These are phyloP conservation scores for Hypotaenidia philippensis DNA, from an alignment of 2,797 vertebrate species.

Conservation along the genomic window DNA sequence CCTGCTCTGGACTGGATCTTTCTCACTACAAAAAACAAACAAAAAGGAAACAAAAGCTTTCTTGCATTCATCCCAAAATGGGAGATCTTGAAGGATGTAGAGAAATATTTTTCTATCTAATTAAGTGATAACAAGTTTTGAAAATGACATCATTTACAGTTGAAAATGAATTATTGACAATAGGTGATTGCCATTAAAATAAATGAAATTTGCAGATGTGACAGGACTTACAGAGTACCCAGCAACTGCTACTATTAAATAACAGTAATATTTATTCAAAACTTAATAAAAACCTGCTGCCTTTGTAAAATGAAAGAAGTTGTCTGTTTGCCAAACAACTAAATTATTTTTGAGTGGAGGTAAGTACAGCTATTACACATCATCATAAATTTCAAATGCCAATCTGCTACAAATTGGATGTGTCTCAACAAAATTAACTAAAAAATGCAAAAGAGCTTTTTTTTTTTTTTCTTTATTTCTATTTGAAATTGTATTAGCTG, in stretches of 20 bases:
- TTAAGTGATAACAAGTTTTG: not conserved
- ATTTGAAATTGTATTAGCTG: not conserved
- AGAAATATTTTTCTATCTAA: not conserved
- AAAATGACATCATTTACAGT: not conserved
- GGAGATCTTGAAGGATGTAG: not conserved
- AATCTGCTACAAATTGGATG: not conserved
- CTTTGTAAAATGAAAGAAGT: not conserved
- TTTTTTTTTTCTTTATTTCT: not conserved
- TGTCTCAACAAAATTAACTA: not conserved
- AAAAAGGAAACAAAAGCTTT: conserved; percentile 10
- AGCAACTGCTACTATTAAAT: not conserved
- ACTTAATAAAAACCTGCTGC: not conserved
- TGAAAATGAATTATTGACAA: not conserved
- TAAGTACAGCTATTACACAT: not conserved
- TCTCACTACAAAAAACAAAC: not conserved
- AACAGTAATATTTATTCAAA: not conserved
- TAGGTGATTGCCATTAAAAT: not conserved
- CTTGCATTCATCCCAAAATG: not conserved
- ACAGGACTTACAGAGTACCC: not conserved
- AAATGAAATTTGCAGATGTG: not conserved
- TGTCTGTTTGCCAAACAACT: not conserved
- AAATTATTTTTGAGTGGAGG: not conserved
- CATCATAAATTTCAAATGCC: not conserved
- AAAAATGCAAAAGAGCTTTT: not conserved
- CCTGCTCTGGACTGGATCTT: not conserved